Conservation (phyloP, 2,797 vertebrate species). For the Tapera naevia region DNA sequence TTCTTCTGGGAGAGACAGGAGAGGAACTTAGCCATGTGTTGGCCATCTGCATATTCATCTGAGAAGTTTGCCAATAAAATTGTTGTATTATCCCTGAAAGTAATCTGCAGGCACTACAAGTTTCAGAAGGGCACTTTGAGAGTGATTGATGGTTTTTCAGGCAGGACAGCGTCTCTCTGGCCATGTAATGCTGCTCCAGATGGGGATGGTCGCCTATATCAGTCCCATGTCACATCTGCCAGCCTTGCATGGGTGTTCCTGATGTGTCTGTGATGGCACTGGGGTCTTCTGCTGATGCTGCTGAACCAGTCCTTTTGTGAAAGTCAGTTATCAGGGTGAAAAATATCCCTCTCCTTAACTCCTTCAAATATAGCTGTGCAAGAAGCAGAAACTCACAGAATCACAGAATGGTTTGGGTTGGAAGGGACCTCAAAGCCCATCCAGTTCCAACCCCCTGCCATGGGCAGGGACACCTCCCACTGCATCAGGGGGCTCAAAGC, state of each 20-base stretch:
- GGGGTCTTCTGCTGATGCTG: neutral
- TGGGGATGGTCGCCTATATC: neutral
- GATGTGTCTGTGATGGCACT: rapidly evolving
- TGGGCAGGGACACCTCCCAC: too few relatives aligned
- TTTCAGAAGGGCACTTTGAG: neutral
- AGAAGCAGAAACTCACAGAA: neutral
- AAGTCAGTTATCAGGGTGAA: too few relatives aligned
- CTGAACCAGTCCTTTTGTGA: neutral
- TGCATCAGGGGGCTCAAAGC: too few relatives aligned
- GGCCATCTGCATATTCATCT: neutral
- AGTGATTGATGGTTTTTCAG: neutral
- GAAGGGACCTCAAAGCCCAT: too few relatives aligned
- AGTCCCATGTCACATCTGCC: neutral
- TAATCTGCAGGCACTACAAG: neutral
- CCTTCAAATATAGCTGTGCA: neutral
- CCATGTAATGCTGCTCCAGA: neutral
- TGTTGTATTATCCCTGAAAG: neutral
- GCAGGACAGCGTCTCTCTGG: neutral
- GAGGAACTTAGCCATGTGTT: neutral
- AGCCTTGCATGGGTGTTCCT: neutral
- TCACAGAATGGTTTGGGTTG: too few relatives aligned
- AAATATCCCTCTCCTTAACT: neutral
- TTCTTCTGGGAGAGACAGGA: neutral
- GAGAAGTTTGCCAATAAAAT: neutral
- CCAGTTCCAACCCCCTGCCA: too few relatives aligned